These are phyloP conservation scores for Eupithecia inturbata DNA, from an alignment of 2,888 invertebrate genomes.

Conservation along the genomic window DNA sequence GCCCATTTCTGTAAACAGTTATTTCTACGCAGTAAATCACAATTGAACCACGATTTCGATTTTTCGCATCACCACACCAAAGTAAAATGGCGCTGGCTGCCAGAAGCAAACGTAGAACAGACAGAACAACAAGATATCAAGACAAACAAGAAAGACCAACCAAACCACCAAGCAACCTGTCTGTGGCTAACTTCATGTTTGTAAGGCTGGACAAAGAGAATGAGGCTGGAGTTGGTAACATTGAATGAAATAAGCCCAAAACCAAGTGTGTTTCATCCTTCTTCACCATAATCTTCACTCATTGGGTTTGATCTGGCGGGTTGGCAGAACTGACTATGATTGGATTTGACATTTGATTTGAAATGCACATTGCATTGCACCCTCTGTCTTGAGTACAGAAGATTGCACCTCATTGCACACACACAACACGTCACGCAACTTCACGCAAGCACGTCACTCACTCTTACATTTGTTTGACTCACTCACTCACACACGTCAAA, in stretches of 20 bases:
- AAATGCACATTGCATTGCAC: too few species aligned
- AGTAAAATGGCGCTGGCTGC: slow-evolving; percentile 38
- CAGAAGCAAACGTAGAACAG: background rate
- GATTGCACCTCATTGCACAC: too few species aligned
- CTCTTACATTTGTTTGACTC: too few species aligned
- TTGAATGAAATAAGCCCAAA: slow-evolving; percentile 20
- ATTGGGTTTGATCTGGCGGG: background rate
- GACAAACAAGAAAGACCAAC: background rate
- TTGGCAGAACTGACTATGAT: background rate
- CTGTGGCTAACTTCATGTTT: background rate
- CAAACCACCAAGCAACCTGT: background rate
- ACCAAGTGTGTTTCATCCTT: background rate
- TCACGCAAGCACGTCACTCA: too few species aligned
- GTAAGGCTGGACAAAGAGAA: too few species aligned
- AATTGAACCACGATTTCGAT: slow-evolving; percentile 9
- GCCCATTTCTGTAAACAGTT: slow-evolving; percentile 64
- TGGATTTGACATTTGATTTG: too few species aligned
- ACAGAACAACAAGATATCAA: background rate
- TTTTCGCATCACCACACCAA: slow-evolving; percentile 26
- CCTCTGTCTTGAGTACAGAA: too few species aligned
- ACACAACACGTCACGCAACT: too few species aligned
- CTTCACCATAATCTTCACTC: too few species aligned
- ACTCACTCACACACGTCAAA: too few species aligned
- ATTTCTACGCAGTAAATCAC: slow-evolving; percentile 7
- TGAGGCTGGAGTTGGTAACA: slow-evolving; percentile 11